These are phyloP conservation scores for Embiotoca jacksoni DNA, from an alignment of 2,113 vertebrate genomes.

Conservation along the genomic window DNA sequence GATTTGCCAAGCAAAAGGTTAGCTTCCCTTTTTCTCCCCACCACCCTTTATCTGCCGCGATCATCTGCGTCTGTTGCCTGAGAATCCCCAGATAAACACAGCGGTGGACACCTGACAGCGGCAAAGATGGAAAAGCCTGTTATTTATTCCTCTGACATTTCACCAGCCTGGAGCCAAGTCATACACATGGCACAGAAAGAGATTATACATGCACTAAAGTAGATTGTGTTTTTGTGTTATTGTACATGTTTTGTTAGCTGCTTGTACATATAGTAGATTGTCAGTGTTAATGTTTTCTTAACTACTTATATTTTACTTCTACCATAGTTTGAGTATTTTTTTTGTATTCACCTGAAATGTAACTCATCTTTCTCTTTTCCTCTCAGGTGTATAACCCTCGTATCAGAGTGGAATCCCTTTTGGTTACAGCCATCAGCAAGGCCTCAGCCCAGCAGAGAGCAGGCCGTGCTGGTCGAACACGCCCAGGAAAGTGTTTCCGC, in stretches of 20 bases:
- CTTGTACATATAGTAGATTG: slow-evolving; percentile 25
- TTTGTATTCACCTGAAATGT: slow-evolving; percentile 1
- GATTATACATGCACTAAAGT: slow-evolving; percentile 61
- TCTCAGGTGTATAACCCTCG: slow-evolving; percentile 95
- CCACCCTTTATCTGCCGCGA: slow-evolving; percentile 72
- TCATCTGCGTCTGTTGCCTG: slow-evolving; percentile 78
- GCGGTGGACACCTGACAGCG: slow-evolving; percentile 72
- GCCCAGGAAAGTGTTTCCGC: slow-evolving; percentile 95
- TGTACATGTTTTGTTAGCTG: slow-evolving; percentile 22
- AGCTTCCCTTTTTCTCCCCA: slow-evolving; percentile 48
- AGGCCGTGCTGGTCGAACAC: slow-evolving; percentile 94
- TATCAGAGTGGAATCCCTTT: slow-evolving; percentile 94
- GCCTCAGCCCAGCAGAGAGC: slow-evolving; percentile 97
- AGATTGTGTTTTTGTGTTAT: slow-evolving; percentile 39
- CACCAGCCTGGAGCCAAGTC: slow-evolving; percentile 76
- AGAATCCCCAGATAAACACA: slow-evolving; percentile 83
- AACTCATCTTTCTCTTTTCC: not conserved
- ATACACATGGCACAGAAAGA: slow-evolving; percentile 63
- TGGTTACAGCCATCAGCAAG: slow-evolving; percentile 97
- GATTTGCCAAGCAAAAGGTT: slow-evolving; percentile 99
- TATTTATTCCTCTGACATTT: slow-evolving; percentile 86
- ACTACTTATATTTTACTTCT: not conserved
- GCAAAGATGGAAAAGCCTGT: slow-evolving; percentile 79
- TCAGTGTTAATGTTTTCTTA: not conserved
- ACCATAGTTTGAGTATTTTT: not conserved